A percentile compares a stretch with the other conserved stretches of the same genome.
These are phyloP conservation scores for Seladonia tumulorum DNA, from an alignment of 2,888 invertebrate species.

Conservation along the genomic window DNA sequence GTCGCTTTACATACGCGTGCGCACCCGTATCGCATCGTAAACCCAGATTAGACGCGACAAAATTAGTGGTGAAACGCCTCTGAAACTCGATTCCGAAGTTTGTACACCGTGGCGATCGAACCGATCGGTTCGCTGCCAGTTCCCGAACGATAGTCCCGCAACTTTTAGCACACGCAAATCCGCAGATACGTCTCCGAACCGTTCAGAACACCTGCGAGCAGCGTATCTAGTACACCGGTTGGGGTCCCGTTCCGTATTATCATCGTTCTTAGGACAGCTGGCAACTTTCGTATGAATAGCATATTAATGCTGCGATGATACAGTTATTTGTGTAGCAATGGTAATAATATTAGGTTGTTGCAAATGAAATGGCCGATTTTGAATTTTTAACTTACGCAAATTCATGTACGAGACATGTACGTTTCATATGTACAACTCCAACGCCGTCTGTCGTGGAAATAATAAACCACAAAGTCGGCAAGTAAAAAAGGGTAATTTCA, in stretches of 20 bases:
- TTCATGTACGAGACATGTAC: too few species aligned
- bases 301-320: background rate
- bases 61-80: constrained; percentile 9
- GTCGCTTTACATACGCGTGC: constrained; percentile 31
- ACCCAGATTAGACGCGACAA: constrained; percentile 21
- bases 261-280: background rate
- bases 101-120: background rate
- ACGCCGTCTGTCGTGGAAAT: too few species aligned
- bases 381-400: too few species aligned
- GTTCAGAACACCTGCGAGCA: background rate
- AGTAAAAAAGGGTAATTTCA: too few species aligned
- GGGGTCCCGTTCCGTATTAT: background rate
- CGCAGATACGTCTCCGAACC: background rate
- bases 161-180: background rate
- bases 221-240: background rate
- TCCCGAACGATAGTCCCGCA: constrained; percentile 13
- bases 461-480: too few species aligned
- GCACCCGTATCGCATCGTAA: background rate
- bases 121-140: constrained; percentile 16
- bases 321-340: background rate
- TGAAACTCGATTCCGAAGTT: background rate
- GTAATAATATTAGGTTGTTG: too few species aligned
- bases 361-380: too few species aligned
- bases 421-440: too few species aligned
- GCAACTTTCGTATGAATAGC: background rate